Evolutionary conservation across 2,113 vertebrate genomes (phyloP).

Genomic region (Hemicordylus capensis): DNA sequence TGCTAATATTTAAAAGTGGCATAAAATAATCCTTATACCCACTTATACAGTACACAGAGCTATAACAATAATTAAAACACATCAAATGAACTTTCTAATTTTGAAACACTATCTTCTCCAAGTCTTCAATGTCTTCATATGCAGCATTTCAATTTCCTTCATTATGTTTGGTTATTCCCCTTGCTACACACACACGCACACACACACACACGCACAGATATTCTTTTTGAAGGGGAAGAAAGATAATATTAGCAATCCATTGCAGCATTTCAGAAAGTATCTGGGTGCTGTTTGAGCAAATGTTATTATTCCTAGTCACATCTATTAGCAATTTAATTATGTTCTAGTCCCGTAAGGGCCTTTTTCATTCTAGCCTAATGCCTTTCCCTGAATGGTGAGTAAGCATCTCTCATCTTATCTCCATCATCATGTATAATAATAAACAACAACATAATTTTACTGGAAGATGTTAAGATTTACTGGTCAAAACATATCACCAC

Average conservation of each 20-base stretch:
- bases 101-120: neutral
- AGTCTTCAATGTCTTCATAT: neutral
- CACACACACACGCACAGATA: no score
- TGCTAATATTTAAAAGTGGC: neutral
- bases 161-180: neutral
- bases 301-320: neutral
- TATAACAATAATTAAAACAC: neutral
- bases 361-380: neutral
- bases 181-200: rapidly evolving
- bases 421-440: neutral
- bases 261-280: neutral
- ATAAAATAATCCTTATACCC: neutral
- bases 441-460: neutral
- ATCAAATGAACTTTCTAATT: neutral
- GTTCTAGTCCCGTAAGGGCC: neutral
- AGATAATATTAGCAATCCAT: neutral
- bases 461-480: no score
- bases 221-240: neutral
- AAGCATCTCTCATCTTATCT: constrained; percentile 10
- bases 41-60: neutral
- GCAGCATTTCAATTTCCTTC: neutral
- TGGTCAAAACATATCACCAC: neutral
- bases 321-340: constrained; percentile 19
- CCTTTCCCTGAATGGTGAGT: neutral
- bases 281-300: neutral